Evolutionary conservation across 2,888 invertebrate genomes (phyloP), one percentile per base, ranked within the genome.

Genomic region (Drosophila subsilvestris): DNA sequence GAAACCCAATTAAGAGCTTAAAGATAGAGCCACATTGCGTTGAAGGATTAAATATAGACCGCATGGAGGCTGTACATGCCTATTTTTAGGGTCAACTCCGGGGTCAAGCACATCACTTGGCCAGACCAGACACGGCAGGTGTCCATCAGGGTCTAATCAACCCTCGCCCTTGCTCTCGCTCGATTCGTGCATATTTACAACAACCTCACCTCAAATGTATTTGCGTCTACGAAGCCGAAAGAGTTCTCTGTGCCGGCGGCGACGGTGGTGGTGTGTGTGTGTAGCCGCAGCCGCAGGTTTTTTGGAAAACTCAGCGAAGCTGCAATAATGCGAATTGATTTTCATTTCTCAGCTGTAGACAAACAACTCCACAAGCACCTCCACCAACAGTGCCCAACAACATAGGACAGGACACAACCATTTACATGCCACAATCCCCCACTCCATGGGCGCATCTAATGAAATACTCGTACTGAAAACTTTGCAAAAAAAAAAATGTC

Each of bases 241-340:
- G 60, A 63, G 72, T 71, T 32, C 1, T 32, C 1, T 27, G 9
- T 74, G 63, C 7, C 60, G 50, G 18, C 56, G 53, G 55, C 18
- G 63, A 7, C 60, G 50, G 18, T 51, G 53, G 55, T n/a, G 55
- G 44, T 29, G 27, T 32, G 32, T 20, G 48, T 49, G 25, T 25
- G 25, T 25, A 25, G 25, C 25, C 5, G n/a, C n/a, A 45, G 42
- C 37, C 54, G 14, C 47, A 43, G 51, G 72, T 51, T 71, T 75
- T 72, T 61, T 53, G 72, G 76, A 68, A 71, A 74, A 75, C 75
- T 68, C 87, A 88, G 43, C 76, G 84, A 87, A 78, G 89, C 81
- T 87, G 88, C 89, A 87, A 71, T 89, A 87, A 87, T 89, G 66
- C 74, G 89, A 74, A 87, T 87, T 89, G 87, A 87, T 87, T 87